Base-by-base conservation (phyloP, 2,113 vertebrate genomes). In the Chloropsis hardwickii region DNA sequence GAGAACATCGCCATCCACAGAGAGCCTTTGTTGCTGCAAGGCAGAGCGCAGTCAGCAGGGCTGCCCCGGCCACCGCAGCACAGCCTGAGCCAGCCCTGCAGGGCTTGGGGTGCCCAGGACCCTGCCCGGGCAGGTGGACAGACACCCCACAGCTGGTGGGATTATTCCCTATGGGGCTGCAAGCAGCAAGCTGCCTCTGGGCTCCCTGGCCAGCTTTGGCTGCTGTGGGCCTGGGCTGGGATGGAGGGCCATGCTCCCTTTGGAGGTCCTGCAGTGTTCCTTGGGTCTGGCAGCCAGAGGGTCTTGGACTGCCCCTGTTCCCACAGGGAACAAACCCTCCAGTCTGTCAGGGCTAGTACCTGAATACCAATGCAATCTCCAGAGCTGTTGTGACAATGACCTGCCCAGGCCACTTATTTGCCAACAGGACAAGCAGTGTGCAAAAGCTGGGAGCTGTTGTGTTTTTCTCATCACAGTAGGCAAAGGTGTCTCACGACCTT, bases 371-470 rank as follows among this genome's bases (percentile, higher is more conserved):
- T 1, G 25, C 5, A 4, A 42, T 2, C 21, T 35, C 5, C 45
- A 77, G 8, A 35, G 45, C 29, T 13, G 25, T 40, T 0, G 4
- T 2, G 37, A 29, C n/a, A n/a, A n/a, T 5, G 6, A 23, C 37
- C 4, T 27, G 3, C 12, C 1, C 6, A 7, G 78, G 69, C 5
- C 8, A 24, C 33, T 1, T 4, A 8, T 33, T 1, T 1, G 23
- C 42, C 44, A 89, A 3, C 45, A 21, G 15, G 23, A 18, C 19
- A 13, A 81, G 53, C 0, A 81, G 10, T 1, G 12, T 2, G 3
- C 7, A 1, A 13, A 73, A 0, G 10, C 31, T 65, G 8, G 4
- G 15, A 47, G 23, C 3, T 24, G 11, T 4, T 45, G 64, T 9
- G 42, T 13, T 33, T 12, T 4, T 25, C 2, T 66, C 64, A 24